phyloP scores from a whole-genome alignment of 2,888 invertebrate species.

The Plebejus argus region DNA sequence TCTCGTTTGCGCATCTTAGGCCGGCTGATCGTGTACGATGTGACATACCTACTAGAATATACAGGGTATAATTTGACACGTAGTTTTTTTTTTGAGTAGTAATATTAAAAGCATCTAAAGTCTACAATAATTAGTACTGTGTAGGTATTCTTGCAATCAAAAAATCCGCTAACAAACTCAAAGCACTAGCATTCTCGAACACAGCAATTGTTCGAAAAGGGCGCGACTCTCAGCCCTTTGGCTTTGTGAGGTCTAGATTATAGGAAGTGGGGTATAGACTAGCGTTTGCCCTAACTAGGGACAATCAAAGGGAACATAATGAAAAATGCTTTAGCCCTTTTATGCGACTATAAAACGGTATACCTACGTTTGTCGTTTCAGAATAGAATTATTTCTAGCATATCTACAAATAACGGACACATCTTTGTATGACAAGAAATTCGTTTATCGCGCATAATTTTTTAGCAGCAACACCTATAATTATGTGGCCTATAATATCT shows the following conservation, averaged over 20 bases:
- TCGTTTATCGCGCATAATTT: not conserved
- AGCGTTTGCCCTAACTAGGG: not conserved
- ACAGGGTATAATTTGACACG: no score
- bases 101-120: no score
- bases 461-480: no score
- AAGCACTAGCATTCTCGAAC: not conserved
- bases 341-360: not conserved
- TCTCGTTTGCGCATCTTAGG: no score
- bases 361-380: no score
- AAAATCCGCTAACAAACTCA: not conserved
- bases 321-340: not conserved
- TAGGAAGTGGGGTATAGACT: constrained; percentile 1
- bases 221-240: not conserved
- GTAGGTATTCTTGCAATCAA: not conserved
- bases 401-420: no score
- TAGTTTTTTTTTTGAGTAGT: no score
- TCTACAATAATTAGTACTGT: no score
- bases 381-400: no score
- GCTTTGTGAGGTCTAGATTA: constrained; percentile 12
- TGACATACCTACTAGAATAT: no score
- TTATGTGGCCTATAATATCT: no score
- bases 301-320: not conserved
- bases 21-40: no score
- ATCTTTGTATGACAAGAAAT: not conserved
- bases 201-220: constrained; percentile 14